Base-by-base conservation (phyloP, 2,113 vertebrate genomes). In the Salvelinus alpinus region DNA sequence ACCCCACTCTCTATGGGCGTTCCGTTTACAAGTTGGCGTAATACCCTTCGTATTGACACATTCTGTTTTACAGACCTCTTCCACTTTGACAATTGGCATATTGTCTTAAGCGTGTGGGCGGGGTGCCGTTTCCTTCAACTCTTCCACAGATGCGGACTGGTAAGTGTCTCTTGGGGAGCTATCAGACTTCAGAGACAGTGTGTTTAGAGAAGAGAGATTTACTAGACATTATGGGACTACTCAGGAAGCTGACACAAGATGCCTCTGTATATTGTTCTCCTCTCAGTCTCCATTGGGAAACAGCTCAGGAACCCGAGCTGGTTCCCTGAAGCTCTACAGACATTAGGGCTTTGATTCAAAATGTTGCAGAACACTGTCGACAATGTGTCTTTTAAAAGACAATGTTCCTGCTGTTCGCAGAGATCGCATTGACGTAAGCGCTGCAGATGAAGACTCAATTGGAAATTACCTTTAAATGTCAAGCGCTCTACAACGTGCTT, bases 131-230 rank as follows among this genome's bases (percentile, higher is more conserved):
- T 71, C 51, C 14, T 5, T 66, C 74, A 51, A 9, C 6, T 16
- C 38, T 48, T 48, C 31, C 31, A 29, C 24, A 54, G n/a, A 71
- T 71, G 14, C 67, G 62, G 9, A 60, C 38, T 44, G 38, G 38
- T 11, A 44, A 44, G 22, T 71, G 66, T 64, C 66, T 54, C 13
- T 65, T 14, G 67, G 70, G 1, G 3, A 1, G n/a, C 64, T 66
- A 76, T 48, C 3, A 47, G 29, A 12, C 64, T 76, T 67, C 38
- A 38, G 38, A 38, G 38, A 44, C 67, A 24, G 13, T 44, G 64
- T 12, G 62, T 71, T 71, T 64, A 38, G 68, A 62, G 62, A 20
- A 25, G 59, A 12, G 34, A 47, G 69, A 64, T 75, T 74, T 38
- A 74, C 54, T 14, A 5, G 67, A 54, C 70, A 57, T 70, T 16